A percentile compares a stretch with the other conserved stretches of the same genome.
These are phyloP conservation scores for Isaurus tuberculatus DNA, from an alignment of 92 coral and sea anemone species.

Conservation along the genomic window DNA sequence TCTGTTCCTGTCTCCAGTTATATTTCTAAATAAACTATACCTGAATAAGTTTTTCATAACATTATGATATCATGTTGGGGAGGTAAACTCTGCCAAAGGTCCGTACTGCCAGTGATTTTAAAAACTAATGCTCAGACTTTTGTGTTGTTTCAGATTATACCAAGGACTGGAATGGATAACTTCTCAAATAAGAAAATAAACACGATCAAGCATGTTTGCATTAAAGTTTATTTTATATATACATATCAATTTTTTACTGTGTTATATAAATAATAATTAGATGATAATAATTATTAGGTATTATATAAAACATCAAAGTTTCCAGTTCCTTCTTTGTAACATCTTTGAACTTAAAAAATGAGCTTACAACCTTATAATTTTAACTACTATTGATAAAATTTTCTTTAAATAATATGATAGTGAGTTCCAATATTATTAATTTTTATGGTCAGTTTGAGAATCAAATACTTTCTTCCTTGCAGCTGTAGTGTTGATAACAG, in stretches of 20 bases:
- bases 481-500: background rate
- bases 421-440: background rate
- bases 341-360: background rate
- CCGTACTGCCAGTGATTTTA: background rate
- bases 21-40: no score
- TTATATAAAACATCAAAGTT: conserved; percentile 1
- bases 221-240: conserved; percentile 41
- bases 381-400: background rate
- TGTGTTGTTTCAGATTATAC: conserved; percentile 71
- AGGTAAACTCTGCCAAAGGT: background rate
- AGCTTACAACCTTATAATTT: no score
- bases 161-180: conserved; percentile 98
- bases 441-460: background rate
- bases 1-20: no score
- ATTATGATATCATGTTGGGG: no score
- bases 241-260: conserved; percentile 36
- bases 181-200: conserved; percentile 83
- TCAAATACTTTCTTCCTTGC: background rate
- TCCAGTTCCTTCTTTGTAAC: background rate
- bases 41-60: background rate
- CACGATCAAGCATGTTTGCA: background rate
- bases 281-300: background rate
- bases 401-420: background rate
- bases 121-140: background rate
- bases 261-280: conserved; percentile 14